Percentiles rank a stretch among this genome's conserved stretches.
phyloP scores from a whole-genome alignment of 1,140 invertebrate genomes.

The Drosophila virilis region DNA sequence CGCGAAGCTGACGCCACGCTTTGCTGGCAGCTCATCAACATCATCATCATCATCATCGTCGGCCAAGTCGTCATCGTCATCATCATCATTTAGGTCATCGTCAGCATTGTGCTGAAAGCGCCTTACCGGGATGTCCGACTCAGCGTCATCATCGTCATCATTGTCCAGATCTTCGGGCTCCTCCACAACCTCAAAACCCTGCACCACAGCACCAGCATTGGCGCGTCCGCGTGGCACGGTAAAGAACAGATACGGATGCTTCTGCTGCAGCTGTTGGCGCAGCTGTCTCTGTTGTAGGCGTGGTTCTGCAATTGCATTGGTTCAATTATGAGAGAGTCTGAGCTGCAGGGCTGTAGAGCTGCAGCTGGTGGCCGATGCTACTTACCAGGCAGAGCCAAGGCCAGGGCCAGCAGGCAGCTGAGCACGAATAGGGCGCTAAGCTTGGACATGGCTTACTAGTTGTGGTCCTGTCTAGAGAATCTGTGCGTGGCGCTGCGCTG shows the following conservation, averaged over 20 bases:
- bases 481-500: constrained; percentile 7
- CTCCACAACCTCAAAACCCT: constrained; percentile 68
- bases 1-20: constrained; percentile 41
- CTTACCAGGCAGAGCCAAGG: constrained; percentile 51
- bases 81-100: constrained; percentile 33
- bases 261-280: constrained; percentile 16
- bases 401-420: constrained; percentile 55
- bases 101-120: constrained; percentile 22
- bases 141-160: constrained; percentile 37
- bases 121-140: constrained; percentile 14
- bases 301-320: constrained; percentile 39
- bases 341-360: background rate
- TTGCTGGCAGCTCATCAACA: constrained; percentile 5
- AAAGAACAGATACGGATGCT: constrained; percentile 71
- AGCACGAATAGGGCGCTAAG: constrained; percentile 53
- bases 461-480: constrained; percentile 2
- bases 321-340: no score
- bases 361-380: background rate
- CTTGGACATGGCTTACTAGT: constrained; percentile 48
- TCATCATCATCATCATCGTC: constrained; percentile 51
- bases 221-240: constrained; percentile 63
- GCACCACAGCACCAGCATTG: constrained; percentile 65
- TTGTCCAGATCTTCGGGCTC: constrained; percentile 34
- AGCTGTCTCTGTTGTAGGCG: constrained; percentile 46
- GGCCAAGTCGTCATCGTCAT: constrained; percentile 22